These are phyloP conservation scores for Lithobates sylvaticus DNA, from an alignment of 2,797 vertebrate genomes.

Conservation along the genomic window DNA sequence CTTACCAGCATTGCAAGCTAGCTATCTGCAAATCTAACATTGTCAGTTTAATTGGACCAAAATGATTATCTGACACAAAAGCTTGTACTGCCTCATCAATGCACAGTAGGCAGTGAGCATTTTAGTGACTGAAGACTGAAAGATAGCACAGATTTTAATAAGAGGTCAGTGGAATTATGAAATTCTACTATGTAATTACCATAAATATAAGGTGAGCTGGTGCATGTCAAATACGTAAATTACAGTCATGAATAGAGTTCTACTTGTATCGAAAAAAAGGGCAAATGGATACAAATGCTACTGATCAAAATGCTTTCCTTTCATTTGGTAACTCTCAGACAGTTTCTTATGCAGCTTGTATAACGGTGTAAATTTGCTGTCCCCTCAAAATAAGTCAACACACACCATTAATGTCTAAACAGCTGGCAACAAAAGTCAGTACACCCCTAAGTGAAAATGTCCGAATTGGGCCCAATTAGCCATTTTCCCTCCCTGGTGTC, in stretches of 20 bases:
- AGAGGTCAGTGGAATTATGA: constrained; percentile 76
- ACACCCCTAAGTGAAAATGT: too few relatives aligned
- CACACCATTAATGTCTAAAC: too few relatives aligned
- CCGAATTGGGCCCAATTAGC: too few relatives aligned
- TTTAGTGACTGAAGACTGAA: constrained; percentile 64
- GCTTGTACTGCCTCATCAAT: constrained; percentile 72
- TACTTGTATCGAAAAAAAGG: not conserved
- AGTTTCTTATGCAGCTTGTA: not conserved
- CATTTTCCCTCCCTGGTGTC: too few relatives aligned
- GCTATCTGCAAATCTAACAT: constrained; percentile 62
- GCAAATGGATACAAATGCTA: not conserved
- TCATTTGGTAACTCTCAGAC: not conserved
- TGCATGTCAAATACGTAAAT: constrained; percentile 72
- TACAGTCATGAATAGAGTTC: constrained; percentile 59
- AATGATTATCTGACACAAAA: constrained; percentile 71
- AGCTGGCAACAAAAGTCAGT: too few relatives aligned
- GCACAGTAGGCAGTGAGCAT: constrained; percentile 68
- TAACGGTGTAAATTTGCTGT: too few relatives aligned
- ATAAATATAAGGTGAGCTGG: constrained; percentile 64
- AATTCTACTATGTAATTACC: constrained; percentile 67
- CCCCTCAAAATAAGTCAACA: too few relatives aligned
- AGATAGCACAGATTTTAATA: constrained; percentile 70
- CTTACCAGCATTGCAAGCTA: constrained; percentile 63
- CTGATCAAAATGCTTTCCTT: not conserved
- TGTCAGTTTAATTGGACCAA: constrained; percentile 73